Conservation (phyloP, 1,140 invertebrate genomes). For the Samia ricini region DNA sequence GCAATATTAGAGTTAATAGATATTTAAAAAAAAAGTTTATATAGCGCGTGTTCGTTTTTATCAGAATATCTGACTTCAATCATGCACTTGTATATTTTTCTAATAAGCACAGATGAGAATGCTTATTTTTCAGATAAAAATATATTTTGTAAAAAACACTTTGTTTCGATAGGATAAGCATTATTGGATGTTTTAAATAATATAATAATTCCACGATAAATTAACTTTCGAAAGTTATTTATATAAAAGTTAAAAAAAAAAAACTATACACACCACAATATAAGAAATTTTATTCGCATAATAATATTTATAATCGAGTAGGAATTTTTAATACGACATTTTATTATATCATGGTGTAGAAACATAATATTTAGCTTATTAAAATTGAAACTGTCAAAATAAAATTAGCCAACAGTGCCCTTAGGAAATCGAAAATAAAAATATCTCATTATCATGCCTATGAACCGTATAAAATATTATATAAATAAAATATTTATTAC, state of each 20-base stretch:
- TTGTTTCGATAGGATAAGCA: neutral
- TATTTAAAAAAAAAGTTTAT: neutral
- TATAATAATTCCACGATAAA: neutral
- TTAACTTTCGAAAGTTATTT: neutral
- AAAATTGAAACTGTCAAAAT: neutral
- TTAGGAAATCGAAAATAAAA: constrained; percentile 10
- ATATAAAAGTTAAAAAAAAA: neutral
- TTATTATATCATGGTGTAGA: neutral
- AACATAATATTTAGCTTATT: neutral
- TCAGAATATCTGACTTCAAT: neutral
- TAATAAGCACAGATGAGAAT: neutral
- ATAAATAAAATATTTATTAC: constrained; percentile 1
- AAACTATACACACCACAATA: neutral
- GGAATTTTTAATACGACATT: neutral
- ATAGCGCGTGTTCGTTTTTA: neutral
- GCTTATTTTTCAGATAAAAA: neutral
- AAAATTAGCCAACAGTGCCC: constrained; percentile 13
- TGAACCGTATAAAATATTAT: neutral
- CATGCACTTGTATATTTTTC: neutral
- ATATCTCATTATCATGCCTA: neutral
- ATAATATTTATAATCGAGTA: neutral
- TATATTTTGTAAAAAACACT: neutral
- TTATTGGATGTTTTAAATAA: neutral
- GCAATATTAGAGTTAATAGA: neutral
- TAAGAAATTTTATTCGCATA: neutral